Base-by-base conservation (phyloP, 1,140 invertebrate species). In the Drosophila kikkawai region DNA sequence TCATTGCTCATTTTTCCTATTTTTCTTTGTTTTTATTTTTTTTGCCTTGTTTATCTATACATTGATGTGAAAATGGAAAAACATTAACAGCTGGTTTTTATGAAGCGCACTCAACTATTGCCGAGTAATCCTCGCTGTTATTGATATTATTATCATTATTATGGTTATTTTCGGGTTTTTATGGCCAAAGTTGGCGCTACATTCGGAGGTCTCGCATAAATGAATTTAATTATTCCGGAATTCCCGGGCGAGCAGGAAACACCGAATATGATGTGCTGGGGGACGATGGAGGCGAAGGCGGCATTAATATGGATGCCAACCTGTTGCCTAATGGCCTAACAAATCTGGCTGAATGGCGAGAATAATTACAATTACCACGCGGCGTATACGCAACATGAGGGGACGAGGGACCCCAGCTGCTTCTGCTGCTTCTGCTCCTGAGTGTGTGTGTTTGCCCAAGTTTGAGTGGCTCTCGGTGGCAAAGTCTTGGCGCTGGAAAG, bases 161-260 rank as follows among this genome's bases (percentile, higher is more conserved):
- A 80, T 80, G 67, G 77, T 53, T 80, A 80, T 80, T 90, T 81
- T 69, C 74, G 84, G 53, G 70, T 64, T 79, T 81, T 88, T 82
- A 88, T 88, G 75, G 34, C 39, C 41, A 77, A 90, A 86, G 82
- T 86, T 85, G 59, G 44, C 26, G 66, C 67, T 48, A 32, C 37
- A 13, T 55, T 64, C 26, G 70, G 61, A 57, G 47, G 73, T 60
- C 45, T 59, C 63, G 68, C 84, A 80, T 74, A 82, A 69, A 80
- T 85, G 79, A 81, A 90, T 90, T 91, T 90, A 90, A 90, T 85
- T 90, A 90, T 87, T 59, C 44, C 32, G 47, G 55, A 51, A 79
- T 53, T 39, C 61, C 67, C 48, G 37, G 37, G 68, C 26, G 29
- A 58, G 65, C 73, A 53, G 29, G 37, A 44, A 42, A 17, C 55